Percentiles rank a stretch among this genome's conserved stretches.
Conservation (phyloP, 2,888 invertebrate species). For the Polydrusus pterygomalis region DNA sequence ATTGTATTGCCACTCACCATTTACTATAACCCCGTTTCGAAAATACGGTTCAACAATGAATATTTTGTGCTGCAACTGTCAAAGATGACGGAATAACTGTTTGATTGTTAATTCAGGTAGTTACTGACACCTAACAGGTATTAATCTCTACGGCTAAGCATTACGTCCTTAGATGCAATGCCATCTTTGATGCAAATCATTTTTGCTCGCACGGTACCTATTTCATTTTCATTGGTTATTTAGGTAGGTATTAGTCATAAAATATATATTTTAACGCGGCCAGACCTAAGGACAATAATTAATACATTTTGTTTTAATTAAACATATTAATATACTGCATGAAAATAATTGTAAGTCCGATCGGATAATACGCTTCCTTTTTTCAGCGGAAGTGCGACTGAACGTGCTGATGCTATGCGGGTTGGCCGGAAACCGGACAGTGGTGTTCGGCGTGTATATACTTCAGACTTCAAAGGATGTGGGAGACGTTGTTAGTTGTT, state of each 20-base stretch:
- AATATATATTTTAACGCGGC: slow-evolving; percentile 1
- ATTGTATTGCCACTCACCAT: no score
- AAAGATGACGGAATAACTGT: no score
- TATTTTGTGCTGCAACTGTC: no score
- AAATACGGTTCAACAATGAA: no score
- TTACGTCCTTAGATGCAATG: no score
- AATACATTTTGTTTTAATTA: slow-evolving; percentile 36
- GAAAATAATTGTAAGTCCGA: slow-evolving; percentile 49
- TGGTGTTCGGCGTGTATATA: slow-evolving; percentile 37
- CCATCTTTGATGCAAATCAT: no score
- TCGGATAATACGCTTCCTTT: slow-evolving; percentile 52
- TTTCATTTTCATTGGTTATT: no score
- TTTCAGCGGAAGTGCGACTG: slow-evolving; percentile 51
- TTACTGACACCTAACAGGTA: no score
- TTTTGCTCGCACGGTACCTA: no score
- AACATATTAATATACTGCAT: slow-evolving; percentile 19
- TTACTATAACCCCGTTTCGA: no score
- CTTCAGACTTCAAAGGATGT: slow-evolving; percentile 52
- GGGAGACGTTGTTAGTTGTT: slow-evolving; percentile 9
- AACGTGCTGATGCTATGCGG: slow-evolving; percentile 46
- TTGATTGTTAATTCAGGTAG: no score
- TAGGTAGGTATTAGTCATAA: background rate
- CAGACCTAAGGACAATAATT: slow-evolving; percentile 10
- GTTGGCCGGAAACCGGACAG: slow-evolving; percentile 50
- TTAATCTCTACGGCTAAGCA: no score